Conservation (phyloP, 2,888 invertebrate species). For the Diadromus collaris region DNA sequence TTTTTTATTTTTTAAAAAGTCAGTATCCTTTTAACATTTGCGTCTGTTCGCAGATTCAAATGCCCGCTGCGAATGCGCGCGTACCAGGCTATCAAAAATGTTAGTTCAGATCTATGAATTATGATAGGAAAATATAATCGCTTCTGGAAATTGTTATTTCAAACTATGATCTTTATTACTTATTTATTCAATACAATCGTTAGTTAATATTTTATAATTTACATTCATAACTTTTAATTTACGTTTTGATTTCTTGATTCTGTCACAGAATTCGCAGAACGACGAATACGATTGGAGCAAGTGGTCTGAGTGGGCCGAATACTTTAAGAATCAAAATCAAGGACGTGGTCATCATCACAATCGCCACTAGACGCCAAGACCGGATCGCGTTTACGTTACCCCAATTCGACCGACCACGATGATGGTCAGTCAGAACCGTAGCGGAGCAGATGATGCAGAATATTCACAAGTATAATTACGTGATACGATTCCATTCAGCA, state of each 20-base stretch:
- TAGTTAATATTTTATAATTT: neutral
- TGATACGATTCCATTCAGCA: constrained; percentile 17
- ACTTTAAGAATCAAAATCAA: constrained; percentile 65
- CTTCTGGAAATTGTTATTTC: constrained; percentile 28
- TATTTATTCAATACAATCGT: neutral
- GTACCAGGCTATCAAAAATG: constrained; percentile 65
- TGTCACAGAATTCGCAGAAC: constrained; percentile 67
- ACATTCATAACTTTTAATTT: neutral
- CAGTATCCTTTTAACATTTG: constrained; percentile 40
- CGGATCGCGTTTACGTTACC: neutral
- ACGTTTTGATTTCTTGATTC: constrained; percentile 15
- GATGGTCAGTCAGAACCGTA: neutral
- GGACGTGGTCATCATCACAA: constrained; percentile 70
- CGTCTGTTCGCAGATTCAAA: constrained; percentile 77
- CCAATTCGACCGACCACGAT: constrained; percentile 6
- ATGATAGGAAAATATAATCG: constrained; percentile 7
- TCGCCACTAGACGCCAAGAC: constrained; percentile 66
- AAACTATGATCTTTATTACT: neutral
- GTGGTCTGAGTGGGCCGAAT: constrained; percentile 70
- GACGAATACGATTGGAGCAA: constrained; percentile 65
- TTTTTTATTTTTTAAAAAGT: neutral
- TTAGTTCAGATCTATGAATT: constrained; percentile 66
- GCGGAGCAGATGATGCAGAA: constrained; percentile 3
- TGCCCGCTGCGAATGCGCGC: constrained; percentile 70
- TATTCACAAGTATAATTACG: constrained; percentile 32